A percentile compares a stretch with the other conserved stretches of the same genome.
Conservation (phyloP, 1,140 invertebrate genomes). For the Drosophila varians region DNA sequence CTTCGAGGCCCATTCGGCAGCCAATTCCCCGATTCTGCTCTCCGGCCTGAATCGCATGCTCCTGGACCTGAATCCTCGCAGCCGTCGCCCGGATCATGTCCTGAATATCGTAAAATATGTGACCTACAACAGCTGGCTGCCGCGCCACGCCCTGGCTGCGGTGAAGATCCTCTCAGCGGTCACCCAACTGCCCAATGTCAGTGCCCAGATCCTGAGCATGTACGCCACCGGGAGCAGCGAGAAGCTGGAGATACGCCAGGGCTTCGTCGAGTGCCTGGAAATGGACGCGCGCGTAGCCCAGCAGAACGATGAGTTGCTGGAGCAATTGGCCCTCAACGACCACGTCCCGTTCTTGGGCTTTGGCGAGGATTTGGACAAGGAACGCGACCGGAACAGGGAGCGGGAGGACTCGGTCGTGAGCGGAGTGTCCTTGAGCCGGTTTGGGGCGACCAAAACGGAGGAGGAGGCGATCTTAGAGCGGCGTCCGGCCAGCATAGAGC, state of each 20-base stretch:
- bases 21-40: conserved; percentile 87
- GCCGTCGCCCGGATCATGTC: conserved; percentile 90
- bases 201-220: conserved; percentile 89
- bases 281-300: conserved; percentile 84
- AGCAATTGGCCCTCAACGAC: conserved; percentile 17
- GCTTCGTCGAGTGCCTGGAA: conserved; percentile 95
- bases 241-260: conserved; percentile 87
- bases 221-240: conserved; percentile 86
- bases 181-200: conserved; percentile 87
- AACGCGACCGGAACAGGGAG: not conserved
- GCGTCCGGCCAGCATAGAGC: conserved; percentile 66
- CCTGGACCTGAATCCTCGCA: conserved; percentile 91
- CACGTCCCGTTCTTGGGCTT: conserved; percentile 18
- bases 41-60: conserved; percentile 91
- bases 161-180: conserved; percentile 89
- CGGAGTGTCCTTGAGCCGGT: not conserved
- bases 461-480: conserved; percentile 63
- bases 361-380: not conserved
- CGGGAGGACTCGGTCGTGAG: not conserved
- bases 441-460: not conserved
- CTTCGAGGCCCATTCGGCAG: conserved; percentile 86
- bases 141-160: conserved; percentile 88
- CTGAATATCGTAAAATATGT: conserved; percentile 92
- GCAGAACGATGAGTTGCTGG: conserved; percentile 20
- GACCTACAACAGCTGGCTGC: conserved; percentile 88